These are phyloP conservation scores for Ateles fusciceps DNA, from an alignment of 2,797 vertebrate genomes.

Conservation along the genomic window DNA sequence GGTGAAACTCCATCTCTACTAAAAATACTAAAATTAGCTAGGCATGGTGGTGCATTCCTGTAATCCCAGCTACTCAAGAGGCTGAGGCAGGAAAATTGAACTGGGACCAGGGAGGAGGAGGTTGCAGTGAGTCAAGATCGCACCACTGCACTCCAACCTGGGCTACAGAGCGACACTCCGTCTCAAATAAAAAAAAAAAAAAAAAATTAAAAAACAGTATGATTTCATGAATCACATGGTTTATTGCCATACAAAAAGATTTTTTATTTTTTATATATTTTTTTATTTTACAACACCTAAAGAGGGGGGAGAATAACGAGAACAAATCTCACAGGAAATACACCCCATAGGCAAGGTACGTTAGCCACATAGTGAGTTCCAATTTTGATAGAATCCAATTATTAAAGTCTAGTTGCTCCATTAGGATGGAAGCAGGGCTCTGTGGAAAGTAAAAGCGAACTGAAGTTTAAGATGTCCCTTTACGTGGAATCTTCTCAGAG, in stretches of 20 bases:
- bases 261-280: not conserved
- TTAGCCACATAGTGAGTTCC: not conserved
- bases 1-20: too few relatives aligned
- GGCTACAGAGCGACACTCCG: too few relatives aligned
- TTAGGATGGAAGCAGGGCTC: not conserved
- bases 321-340: not conserved
- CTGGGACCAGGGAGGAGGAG: too few relatives aligned
- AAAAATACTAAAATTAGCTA: too few relatives aligned
- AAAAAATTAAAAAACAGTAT: too few relatives aligned
- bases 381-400: not conserved
- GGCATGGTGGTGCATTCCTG: too few relatives aligned
- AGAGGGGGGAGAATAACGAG: not conserved
- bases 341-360: not conserved
- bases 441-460: not conserved
- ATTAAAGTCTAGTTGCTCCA: not conserved
- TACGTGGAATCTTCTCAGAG: too few relatives aligned
- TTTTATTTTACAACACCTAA: not conserved
- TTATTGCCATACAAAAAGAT: not conserved
- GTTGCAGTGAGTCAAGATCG: too few relatives aligned
- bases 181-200: too few relatives aligned
- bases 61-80: too few relatives aligned
- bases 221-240: not conserved
- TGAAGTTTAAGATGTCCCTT: not conserved
- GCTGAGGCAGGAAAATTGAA: too few relatives aligned
- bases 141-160: too few relatives aligned